Evolutionary conservation across 2,888 invertebrate species (phyloP), one percentile per base, ranked within the genome.

Genomic region (Parelbella ahira): DNA sequence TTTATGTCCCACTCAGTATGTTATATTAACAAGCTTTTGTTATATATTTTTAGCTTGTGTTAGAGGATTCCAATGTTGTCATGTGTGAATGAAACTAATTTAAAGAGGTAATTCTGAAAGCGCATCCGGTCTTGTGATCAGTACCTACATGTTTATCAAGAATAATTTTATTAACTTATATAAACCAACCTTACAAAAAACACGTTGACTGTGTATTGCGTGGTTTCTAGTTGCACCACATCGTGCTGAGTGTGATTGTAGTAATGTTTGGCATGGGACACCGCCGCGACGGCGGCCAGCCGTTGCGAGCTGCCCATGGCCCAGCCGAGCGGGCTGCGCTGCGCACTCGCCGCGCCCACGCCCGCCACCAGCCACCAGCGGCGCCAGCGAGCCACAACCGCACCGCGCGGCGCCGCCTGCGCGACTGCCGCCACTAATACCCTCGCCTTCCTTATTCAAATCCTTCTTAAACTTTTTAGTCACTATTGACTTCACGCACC

Each of bases 151-250:
- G n/a, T n/a, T n/a, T n/a, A n/a, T n/a, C n/a, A n/a, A 4, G 4
- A 15, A 15, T 15, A 15, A 15, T 15, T 15, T 3, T 15, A n/a
- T 20, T 6, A 20, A 6, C 6, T 20, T 20, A 2, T 6, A 20
- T 20, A 6, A 41, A 87, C 92, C 89, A 75, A 94, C 94, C 94
- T 94, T 79, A 94, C 93, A 56, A 94, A 90, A 58, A 94, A 89
- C 54, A 94, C 89, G 78, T 94, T 94, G 63, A 84, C 64, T 42
- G 70, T 75, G 52, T 72, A 81, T 43, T 75, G 66, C 32, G 87
- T 68, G 21, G 78, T 55, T 28, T 78, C 74, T 1, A 73, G 60
- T 39, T 77, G 73, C 44, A 60, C 48, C 52, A 77, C 65, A 59
- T 87, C 50, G 0, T 82, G 72, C 61, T 87, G 70, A 54, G 80